Percentiles rank a stretch among this genome's conserved stretches.
These are phyloP conservation scores for Ruditapes philippinarum DNA, from an alignment of 1,140 invertebrate species.

Conservation along the genomic window DNA sequence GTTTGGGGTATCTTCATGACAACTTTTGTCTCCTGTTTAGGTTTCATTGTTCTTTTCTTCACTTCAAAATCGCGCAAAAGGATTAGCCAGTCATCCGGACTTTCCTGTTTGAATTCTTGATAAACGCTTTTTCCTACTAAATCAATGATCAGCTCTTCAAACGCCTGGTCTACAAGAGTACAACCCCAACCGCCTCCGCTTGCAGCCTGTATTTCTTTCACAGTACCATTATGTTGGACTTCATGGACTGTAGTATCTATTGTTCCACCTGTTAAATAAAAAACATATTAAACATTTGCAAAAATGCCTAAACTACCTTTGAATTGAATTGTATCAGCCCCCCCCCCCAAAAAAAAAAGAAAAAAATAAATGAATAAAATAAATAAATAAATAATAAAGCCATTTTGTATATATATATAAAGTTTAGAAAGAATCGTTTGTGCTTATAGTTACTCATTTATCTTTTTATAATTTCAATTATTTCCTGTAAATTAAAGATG, in stretches of 20 bases:
- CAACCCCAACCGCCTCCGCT: conserved; percentile 41
- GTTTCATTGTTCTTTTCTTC: conserved; percentile 26
- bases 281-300: too few relatives aligned
- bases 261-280: conserved; percentile 17
- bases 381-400: too few relatives aligned
- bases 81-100: conserved; percentile 6
- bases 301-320: too few relatives aligned
- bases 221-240: neutral
- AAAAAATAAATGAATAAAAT: too few relatives aligned
- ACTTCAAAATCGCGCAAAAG: conserved; percentile 24
- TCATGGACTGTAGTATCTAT: neutral
- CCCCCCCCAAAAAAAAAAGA: too few relatives aligned
- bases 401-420: too few relatives aligned
- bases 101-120: neutral
- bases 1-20: neutral
- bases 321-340: too few relatives aligned
- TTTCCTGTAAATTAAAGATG: too few relatives aligned
- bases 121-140: neutral
- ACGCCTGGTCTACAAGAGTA: conserved; percentile 40
- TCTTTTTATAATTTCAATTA: too few relatives aligned
- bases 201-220: conserved; percentile 44
- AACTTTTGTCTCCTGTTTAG: neutral
- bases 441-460: too few relatives aligned
- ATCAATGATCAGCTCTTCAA: neutral
- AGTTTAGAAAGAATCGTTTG: too few relatives aligned